Conservation (phyloP, 2,797 vertebrate species). For the Chaenodraco wilsoni region DNA sequence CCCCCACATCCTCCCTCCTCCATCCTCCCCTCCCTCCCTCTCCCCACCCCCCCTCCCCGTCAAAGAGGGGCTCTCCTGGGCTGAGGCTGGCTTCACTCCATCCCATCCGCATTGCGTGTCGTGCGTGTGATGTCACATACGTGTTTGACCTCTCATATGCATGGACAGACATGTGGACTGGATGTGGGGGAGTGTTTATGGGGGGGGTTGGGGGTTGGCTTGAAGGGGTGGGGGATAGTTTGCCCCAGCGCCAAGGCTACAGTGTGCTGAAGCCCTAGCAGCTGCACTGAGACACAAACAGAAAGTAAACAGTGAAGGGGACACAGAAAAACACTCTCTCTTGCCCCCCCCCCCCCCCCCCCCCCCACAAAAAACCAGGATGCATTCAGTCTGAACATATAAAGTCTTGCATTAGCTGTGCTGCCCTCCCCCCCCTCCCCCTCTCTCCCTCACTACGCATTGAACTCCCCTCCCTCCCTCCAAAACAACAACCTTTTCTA, state of each 20-base stretch:
- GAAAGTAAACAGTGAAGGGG: constrained; percentile 38
- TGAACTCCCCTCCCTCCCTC: constrained; percentile 67
- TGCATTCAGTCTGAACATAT: constrained; percentile 53
- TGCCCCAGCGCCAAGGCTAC: constrained; percentile 34
- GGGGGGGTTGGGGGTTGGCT: background rate
- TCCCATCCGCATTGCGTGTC: constrained; percentile 86
- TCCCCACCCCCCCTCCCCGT: constrained; percentile 28
- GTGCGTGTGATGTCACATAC: constrained; percentile 86
- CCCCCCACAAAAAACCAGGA: constrained; percentile 22
- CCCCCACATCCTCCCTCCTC: constrained; percentile 4
- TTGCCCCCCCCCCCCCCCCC: constrained; percentile 13
- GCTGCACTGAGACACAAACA: constrained; percentile 60
- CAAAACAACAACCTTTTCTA: constrained; percentile 81
- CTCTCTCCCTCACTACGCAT: constrained; percentile 65
- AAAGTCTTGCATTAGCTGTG: constrained; percentile 56
- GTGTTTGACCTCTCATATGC: constrained; percentile 88
- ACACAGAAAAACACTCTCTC: constrained; percentile 34
- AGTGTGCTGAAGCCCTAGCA: constrained; percentile 50
- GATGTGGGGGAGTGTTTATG: constrained; percentile 76
- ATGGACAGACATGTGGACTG: constrained; percentile 86
- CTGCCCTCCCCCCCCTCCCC: constrained; percentile 54
- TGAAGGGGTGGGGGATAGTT: constrained; percentile 29
- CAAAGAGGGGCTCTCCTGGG: constrained; percentile 64
- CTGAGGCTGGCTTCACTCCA: constrained; percentile 85
- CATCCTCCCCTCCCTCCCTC: background rate